Conservation (phyloP, 2,113 vertebrate species). For the Nasalis larvatus region DNA sequence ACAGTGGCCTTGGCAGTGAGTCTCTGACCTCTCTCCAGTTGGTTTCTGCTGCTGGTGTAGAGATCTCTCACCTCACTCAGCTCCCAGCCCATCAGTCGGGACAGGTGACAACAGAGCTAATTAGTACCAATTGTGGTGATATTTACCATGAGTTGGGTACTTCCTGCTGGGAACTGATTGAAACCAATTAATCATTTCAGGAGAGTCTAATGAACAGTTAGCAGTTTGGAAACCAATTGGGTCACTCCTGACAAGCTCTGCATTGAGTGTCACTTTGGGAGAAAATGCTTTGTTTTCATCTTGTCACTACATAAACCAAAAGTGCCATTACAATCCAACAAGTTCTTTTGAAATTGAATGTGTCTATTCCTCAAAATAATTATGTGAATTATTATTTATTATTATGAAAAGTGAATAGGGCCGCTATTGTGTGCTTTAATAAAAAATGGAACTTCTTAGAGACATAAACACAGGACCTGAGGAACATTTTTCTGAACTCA, state of each 20-base stretch:
- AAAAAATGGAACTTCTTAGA: not conserved
- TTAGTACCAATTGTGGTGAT: constrained; percentile 16
- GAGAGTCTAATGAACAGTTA: not conserved
- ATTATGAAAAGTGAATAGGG: not conserved
- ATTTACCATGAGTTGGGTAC: constrained; percentile 44
- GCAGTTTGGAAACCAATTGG: not conserved
- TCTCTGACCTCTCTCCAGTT: not conserved
- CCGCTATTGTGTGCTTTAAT: not conserved
- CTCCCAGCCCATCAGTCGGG: not conserved
- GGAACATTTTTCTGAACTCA: not conserved
- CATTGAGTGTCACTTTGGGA: not conserved
- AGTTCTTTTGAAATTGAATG: constrained; percentile 15
- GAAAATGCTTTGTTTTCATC: not conserved
- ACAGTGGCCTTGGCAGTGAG: not conserved
- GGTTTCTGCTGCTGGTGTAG: not conserved
- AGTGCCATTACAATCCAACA: not conserved
- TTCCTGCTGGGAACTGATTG: constrained; percentile 56
- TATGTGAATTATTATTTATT: not conserved
- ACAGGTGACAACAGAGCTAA: constrained; percentile 53
- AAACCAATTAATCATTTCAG: constrained; percentile 50
- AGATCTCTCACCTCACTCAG: not conserved
- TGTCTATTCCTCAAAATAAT: not conserved
- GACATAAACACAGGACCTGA: not conserved
- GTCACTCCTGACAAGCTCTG: not conserved
- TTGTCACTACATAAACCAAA: not conserved